A percentile compares a stretch with the other conserved stretches of the same genome.
Conservation (phyloP, 2,113 vertebrate genomes). For the Lepisosteus oculatus region DNA sequence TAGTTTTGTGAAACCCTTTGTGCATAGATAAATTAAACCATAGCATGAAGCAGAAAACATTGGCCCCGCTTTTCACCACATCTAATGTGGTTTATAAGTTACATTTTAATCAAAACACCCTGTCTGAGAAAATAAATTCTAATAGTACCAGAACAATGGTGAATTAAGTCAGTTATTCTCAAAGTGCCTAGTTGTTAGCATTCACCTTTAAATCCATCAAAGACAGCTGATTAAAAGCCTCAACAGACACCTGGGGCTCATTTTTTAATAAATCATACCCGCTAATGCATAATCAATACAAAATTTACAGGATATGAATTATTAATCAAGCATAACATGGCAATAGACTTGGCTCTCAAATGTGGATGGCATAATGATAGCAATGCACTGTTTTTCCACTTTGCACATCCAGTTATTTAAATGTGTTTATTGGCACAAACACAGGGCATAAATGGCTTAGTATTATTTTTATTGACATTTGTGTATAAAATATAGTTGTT, state of each 20-base stretch:
- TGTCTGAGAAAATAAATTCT: conserved; percentile 30
- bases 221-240: conserved; percentile 11
- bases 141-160: conserved; percentile 25
- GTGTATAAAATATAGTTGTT: conserved; percentile 32
- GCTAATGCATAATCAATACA: conserved; percentile 12
- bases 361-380: conserved; percentile 4
- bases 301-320: conserved; percentile 1
- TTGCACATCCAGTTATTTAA: background rate
- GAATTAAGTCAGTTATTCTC: conserved; percentile 31
- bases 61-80: background rate
- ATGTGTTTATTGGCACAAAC: conserved; percentile 6
- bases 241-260: background rate
- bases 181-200: background rate
- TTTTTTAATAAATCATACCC: conserved; percentile 8
- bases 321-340: background rate
- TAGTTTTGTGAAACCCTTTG: background rate
- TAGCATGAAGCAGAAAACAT: background rate
- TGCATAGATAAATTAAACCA: background rate
- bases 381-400: background rate
- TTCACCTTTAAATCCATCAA: conserved; percentile 6
- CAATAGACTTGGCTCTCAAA: conserved; percentile 1
- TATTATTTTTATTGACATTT: too few relatives aligned
- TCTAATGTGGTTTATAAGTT: background rate
- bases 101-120: background rate
- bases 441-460: background rate